Evolutionary conservation across 2,888 invertebrate genomes (phyloP), one percentile per base, ranked within the genome.

Genomic region (Hemaris fuciformis): DNA sequence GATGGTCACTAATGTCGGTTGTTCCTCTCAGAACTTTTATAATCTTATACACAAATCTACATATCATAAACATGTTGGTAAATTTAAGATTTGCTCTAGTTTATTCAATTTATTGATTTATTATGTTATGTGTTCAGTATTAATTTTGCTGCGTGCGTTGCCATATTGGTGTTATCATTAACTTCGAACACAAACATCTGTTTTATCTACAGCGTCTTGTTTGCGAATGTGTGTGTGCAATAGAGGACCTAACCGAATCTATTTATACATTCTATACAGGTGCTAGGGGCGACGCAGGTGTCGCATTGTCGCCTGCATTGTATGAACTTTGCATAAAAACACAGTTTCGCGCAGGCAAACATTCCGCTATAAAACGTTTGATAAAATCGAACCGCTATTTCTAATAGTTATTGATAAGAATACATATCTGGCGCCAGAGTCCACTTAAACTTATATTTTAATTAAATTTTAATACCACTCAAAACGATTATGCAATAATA

Each of bases 211-310:
- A 10, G 5, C 20, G 42, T 60, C 46, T 25, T 53, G 41, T 42
- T 61, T 61, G 45, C 46, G 3, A 31, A 31, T 53, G 57, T 65
- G 71, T 62, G 67, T 68, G 73, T 79, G 70, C 79, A 71, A 77
- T 75, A 75, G 78, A 69, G 72, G 67, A 77, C 70, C 78, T 74
- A 66, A 69, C 73, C 73, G 72, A 72, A 73, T 76, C 82, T 87
- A 87, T 87, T 88, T 88, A 87, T 82, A 80, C 84, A 90, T 89
- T 87, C 89, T 72, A 80, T 76, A 83, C 89, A 89, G 89, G 89
- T 89, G 88, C 76, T 66, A 64, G 68, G 72, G 75, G 75, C 77
- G 69, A 74, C 77, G 88, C 89, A 90, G 89, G 87, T 90, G 90
- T 82, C 79, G 76, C 83, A 84, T 85, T 85, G 84, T 87, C 85